These are phyloP conservation scores for Trachelus troglodyta DNA, from an alignment of 2,888 invertebrate genomes.

Conservation along the genomic window DNA sequence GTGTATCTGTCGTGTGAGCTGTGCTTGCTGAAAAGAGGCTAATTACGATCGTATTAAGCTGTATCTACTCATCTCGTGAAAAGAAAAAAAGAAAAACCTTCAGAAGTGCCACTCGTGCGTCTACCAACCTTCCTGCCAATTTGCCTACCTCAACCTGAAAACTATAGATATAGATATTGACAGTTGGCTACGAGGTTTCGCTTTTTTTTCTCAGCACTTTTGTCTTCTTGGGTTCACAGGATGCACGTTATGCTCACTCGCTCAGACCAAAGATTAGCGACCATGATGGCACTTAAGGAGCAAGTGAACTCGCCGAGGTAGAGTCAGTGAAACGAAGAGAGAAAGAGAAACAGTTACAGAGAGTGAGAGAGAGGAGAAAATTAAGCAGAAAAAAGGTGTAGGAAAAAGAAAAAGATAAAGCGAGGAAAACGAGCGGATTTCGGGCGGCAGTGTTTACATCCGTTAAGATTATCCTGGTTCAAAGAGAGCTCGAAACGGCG, in stretches of 20 bases:
- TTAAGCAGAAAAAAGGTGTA: not conserved
- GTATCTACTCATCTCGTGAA: not conserved
- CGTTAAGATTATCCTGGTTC: slow-evolving; percentile 20
- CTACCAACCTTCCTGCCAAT: slow-evolving; percentile 17
- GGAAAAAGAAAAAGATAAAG: slow-evolving; percentile 17
- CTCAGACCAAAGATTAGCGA: not conserved
- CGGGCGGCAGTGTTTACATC: not conserved
- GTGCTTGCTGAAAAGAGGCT: slow-evolving; percentile 25
- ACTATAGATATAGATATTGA: not conserved
- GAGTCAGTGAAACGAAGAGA: not conserved
- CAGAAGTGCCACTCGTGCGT: slow-evolving; percentile 23
- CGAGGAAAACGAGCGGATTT: slow-evolving; percentile 25
- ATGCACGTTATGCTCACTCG: not conserved
- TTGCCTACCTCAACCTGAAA: not conserved
- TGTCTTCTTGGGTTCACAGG: not conserved
- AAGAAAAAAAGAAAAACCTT: slow-evolving; percentile 30
- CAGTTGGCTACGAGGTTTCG: not conserved
- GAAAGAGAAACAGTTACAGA: slow-evolving; percentile 22
- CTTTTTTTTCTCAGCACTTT: not conserved
- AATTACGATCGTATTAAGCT: slow-evolving; percentile 37
- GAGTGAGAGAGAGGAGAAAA: slow-evolving; percentile 15
- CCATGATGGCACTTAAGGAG: not conserved
- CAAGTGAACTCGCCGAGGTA: not conserved
- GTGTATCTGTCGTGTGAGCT: slow-evolving; percentile 39
- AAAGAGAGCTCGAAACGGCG: slow-evolving; percentile 34